Conservation (phyloP, 2,888 invertebrate genomes). For the Lasioglossum figueresi region DNA sequence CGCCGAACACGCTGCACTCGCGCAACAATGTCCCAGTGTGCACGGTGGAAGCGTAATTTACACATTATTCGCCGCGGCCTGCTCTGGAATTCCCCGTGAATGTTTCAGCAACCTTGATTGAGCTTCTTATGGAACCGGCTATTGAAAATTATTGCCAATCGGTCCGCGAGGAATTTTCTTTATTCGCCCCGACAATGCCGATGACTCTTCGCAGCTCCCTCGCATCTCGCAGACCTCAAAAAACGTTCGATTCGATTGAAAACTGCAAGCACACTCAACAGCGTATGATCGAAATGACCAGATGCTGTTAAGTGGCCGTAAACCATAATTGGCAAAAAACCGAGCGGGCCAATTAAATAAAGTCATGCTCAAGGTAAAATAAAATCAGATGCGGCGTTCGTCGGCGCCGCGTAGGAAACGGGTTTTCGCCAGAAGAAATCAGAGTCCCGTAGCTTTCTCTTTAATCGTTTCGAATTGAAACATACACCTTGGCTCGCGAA, state of each 20-base stretch:
- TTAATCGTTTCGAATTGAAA: constrained; percentile 36
- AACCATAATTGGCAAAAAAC: neutral
- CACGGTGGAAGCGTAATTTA: constrained; percentile 8
- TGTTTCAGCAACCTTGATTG: neutral
- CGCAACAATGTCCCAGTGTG: constrained; percentile 23
- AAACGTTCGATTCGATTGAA: too few species aligned
- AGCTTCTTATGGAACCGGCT: neutral
- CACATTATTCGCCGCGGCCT: neutral
- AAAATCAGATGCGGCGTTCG: neutral
- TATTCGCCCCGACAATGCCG: too few species aligned
- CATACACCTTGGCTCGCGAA: constrained; percentile 34
- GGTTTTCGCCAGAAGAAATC: neutral
- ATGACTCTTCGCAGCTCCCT: too few species aligned
- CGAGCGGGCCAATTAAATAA: neutral
- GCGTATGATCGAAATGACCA: neutral
- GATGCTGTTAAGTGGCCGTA: neutral
- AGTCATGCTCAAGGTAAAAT: neutral
- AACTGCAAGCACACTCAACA: neutral
- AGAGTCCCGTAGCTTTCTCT: constrained; percentile 18
- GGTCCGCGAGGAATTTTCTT: neutral
- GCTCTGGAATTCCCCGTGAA: constrained; percentile 5
- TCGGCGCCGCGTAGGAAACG: neutral
- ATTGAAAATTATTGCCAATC: neutral
- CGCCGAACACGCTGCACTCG: neutral
- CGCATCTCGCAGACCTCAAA: too few species aligned